These are phyloP conservation scores for Melanotaenia trifasciata DNA, from an alignment of 2,797 vertebrate genomes.

Conservation along the genomic window DNA sequence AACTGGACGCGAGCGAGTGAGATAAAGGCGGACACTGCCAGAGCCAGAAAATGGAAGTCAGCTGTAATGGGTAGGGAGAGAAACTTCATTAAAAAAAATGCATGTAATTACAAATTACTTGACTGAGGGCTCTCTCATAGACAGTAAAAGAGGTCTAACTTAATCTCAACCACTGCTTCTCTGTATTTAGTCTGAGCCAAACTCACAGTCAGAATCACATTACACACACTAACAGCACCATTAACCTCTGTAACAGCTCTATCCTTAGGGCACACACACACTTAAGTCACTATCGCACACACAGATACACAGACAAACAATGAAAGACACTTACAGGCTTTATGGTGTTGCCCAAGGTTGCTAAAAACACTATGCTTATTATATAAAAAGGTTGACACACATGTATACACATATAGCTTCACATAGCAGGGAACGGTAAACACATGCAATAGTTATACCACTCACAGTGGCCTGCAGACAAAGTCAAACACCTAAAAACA, in stretches of 20 bases:
- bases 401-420: conserved; percentile 51
- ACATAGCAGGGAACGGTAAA: conserved; percentile 71
- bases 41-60: conserved; percentile 70
- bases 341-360: conserved; percentile 60
- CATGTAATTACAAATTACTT: conserved; percentile 83
- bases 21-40: conserved; percentile 60
- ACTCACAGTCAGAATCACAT: conserved; percentile 83
- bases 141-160: conserved; percentile 82
- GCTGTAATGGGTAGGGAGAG: conserved; percentile 63
- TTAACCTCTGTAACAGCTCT: conserved; percentile 81
- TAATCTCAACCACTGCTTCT: conserved; percentile 79
- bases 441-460: conserved; percentile 67
- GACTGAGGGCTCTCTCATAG: conserved; percentile 74
- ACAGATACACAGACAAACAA: conserved; percentile 50
- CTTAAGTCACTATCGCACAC: conserved; percentile 27
- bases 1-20: conserved; percentile 52
- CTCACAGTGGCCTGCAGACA: conserved; percentile 59
- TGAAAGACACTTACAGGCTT: conserved; percentile 60
- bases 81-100: conserved; percentile 79
- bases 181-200: conserved; percentile 78
- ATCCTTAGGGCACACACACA: conserved; percentile 70
- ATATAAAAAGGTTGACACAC: conserved; percentile 45
- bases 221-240: conserved; percentile 85
- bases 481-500: conserved; percentile 73
- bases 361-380: conserved; percentile 26